Conservation (phyloP, 2,113 vertebrate species). For the Geothlypis trichas region DNA sequence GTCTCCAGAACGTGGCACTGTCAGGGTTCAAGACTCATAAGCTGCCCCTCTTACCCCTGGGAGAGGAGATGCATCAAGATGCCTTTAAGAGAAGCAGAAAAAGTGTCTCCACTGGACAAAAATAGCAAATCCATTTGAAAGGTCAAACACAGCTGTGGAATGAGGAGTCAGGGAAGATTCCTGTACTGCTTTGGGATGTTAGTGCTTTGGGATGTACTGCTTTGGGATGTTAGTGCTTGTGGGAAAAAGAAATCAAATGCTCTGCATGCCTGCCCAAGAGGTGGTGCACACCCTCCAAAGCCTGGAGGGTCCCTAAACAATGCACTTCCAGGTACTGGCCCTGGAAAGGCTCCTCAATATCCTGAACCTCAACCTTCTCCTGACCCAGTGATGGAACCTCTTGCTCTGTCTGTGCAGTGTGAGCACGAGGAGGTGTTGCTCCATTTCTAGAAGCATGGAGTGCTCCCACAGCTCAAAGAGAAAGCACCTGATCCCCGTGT, state of each 20-base stretch:
- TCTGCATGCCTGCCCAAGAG: not conserved
- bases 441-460: not conserved
- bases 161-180: not conserved
- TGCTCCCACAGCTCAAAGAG: not conserved
- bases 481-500: not conserved
- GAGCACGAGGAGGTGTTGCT: rapidly evolving
- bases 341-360: not conserved
- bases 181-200: not conserved
- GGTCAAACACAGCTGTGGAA: not conserved
- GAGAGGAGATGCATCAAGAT: not conserved
- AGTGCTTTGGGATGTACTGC: too few relatives aligned
- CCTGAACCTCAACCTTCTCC: not conserved
- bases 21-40: not conserved
- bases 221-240: not conserved
- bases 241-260: too few relatives aligned
- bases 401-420: not conserved
- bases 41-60: not conserved
- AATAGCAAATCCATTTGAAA: not conserved
- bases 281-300: not conserved
- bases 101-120: not conserved
- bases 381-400: rapidly evolving
- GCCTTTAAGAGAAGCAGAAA: not conserved
- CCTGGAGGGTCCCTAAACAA: not conserved
- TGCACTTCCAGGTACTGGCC: not conserved
- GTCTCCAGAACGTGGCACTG: not conserved